Evolutionary conservation across 2,113 vertebrate genomes (phyloP).

Genomic region (Tetraodon nigroviridis): DNA sequence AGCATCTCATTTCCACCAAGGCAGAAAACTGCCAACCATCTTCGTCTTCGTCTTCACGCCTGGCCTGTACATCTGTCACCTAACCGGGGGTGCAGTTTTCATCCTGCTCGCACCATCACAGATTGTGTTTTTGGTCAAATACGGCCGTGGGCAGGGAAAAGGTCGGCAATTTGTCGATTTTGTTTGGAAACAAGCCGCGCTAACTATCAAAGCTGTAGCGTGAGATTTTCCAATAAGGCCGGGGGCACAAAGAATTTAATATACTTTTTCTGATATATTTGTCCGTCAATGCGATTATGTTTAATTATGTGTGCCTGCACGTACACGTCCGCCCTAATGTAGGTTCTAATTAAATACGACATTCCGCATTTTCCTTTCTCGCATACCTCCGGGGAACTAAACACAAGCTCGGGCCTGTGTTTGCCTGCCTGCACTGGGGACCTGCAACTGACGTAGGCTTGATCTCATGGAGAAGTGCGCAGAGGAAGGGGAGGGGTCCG

Average conservation of each 20-base stretch:
- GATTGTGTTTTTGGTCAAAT: slow-evolving; percentile 42
- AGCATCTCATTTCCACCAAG: slow-evolving; percentile 8
- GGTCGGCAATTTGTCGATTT: slow-evolving; percentile 25
- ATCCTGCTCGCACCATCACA: slow-evolving; percentile 16
- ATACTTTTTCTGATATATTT: slow-evolving; percentile 7
- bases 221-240: neutral
- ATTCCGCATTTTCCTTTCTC: slow-evolving; percentile 55
- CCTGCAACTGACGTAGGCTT: slow-evolving; percentile 58
- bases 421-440: slow-evolving; percentile 61
- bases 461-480: slow-evolving; percentile 61
- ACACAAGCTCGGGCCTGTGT: slow-evolving; percentile 68
- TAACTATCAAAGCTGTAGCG: neutral
- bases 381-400: slow-evolving; percentile 60
- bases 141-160: slow-evolving; percentile 20
- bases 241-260: neutral
- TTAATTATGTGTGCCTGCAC: neutral
- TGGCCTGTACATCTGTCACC: slow-evolving; percentile 3
- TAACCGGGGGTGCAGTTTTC: slow-evolving; percentile 10
- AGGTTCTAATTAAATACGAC: slow-evolving; percentile 55
- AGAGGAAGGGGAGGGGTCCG: slow-evolving; percentile 48
- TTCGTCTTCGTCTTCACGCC: slow-evolving; percentile 19
- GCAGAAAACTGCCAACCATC: slow-evolving; percentile 16
- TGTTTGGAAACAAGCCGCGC: slow-evolving; percentile 44
- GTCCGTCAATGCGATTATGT: slow-evolving; percentile 1
- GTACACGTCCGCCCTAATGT: slow-evolving; percentile 25